phyloP scores from a whole-genome alignment of 1,140 invertebrate species.

The Brevipalpus yothersi region DNA sequence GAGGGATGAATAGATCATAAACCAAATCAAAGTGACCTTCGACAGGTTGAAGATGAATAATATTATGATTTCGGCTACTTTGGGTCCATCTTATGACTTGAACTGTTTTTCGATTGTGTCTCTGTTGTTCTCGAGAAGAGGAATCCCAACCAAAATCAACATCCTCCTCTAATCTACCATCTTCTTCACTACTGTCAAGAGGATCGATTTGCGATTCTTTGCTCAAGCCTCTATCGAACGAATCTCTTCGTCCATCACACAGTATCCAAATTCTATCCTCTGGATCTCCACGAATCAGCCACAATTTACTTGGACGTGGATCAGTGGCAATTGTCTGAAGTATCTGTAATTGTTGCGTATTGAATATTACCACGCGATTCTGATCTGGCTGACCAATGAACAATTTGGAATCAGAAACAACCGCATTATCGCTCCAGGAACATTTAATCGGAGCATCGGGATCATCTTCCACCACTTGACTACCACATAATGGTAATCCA shows the following conservation, averaged over 20 bases:
- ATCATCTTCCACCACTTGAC: background rate
- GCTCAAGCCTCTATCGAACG: background rate
- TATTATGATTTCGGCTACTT: conserved; percentile 33
- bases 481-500: conserved; percentile 8
- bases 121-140: conserved; percentile 3
- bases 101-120: conserved; percentile 31
- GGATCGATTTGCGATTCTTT: background rate
- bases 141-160: background rate
- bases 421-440: conserved; percentile 4
- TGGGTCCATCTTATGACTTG: conserved; percentile 41
- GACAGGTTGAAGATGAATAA: conserved; percentile 50
- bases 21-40: conserved; percentile 54
- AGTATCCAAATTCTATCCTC: conserved; percentile 9
- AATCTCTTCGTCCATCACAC: conserved; percentile 2
- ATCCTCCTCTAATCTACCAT: background rate
- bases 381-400: conserved; percentile 8
- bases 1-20: conserved; percentile 9
- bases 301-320: conserved; percentile 4
- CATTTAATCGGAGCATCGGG: background rate
- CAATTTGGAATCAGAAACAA: background rate
- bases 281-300: background rate
- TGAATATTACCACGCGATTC: conserved; percentile 8
- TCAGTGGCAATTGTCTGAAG: conserved; percentile 9
- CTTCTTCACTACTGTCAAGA: background rate
- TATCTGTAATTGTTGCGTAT: conserved; percentile 3